phyloP scores from a whole-genome alignment of 2,888 invertebrate species.

The Drosophila neonasuta region DNA sequence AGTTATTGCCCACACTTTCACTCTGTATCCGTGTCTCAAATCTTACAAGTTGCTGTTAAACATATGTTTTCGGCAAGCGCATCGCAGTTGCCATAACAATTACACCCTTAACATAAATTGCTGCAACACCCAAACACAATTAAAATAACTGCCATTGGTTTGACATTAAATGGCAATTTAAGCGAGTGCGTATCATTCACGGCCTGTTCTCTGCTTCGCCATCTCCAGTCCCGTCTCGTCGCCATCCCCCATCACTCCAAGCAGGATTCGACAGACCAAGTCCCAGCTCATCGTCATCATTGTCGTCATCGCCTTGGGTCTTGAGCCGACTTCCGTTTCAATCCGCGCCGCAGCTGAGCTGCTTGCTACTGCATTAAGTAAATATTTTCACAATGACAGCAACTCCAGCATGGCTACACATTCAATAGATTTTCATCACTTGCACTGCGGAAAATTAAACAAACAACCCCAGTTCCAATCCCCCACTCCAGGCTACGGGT shows the following conservation, averaged over 20 bases:
- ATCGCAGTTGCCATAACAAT: constrained; percentile 62
- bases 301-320: constrained; percentile 45
- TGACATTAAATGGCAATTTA: constrained; percentile 80
- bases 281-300: constrained; percentile 25
- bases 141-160: constrained; percentile 79
- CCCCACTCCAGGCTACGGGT: constrained; percentile 8
- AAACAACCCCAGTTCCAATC: constrained; percentile 67
- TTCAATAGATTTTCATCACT: constrained; percentile 79
- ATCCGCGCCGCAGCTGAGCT: constrained; percentile 45
- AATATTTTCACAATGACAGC: constrained; percentile 64
- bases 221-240: constrained; percentile 7
- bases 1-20: neutral
- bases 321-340: constrained; percentile 63
- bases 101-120: constrained; percentile 75
- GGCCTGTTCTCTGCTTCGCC: constrained; percentile 20
- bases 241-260: constrained; percentile 2
- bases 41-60: constrained; percentile 17
- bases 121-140: constrained; percentile 76
- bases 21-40: neutral
- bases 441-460: constrained; percentile 75
- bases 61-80: constrained; percentile 27
- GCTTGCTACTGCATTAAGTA: constrained; percentile 53
- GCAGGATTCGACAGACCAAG: constrained; percentile 32
- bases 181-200: constrained; percentile 75
- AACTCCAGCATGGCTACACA: constrained; percentile 45